These are phyloP conservation scores for Sebastes steindachneri DNA, from an alignment of 2,797 vertebrate genomes.

Conservation along the genomic window DNA sequence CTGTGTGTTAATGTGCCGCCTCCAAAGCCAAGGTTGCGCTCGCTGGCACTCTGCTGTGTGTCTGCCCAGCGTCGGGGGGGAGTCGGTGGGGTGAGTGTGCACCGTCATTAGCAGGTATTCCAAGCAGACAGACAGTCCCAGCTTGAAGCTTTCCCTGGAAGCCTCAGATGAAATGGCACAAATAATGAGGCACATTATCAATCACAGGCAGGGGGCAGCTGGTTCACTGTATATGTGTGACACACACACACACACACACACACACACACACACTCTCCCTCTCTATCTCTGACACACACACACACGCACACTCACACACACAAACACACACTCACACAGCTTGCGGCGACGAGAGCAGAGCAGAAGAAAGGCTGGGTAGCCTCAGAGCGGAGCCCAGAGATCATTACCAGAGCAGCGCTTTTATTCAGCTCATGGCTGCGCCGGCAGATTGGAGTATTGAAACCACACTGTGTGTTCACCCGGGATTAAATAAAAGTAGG, in stretches of 20 bases:
- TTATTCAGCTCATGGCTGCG: slow-evolving; percentile 45
- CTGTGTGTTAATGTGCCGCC: neutral
- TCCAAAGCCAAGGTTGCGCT: slow-evolving; percentile 12
- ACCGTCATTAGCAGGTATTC: slow-evolving; percentile 65
- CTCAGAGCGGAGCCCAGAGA: slow-evolving; percentile 39
- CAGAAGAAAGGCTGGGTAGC: slow-evolving; percentile 25
- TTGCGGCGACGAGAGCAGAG: slow-evolving; percentile 28
- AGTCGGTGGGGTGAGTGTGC: neutral
- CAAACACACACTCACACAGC: slow-evolving; percentile 12
- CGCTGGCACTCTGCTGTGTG: slow-evolving; percentile 1
- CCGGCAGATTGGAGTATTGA: slow-evolving; percentile 35
- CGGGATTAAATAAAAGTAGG: slow-evolving; percentile 24
- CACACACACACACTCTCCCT: neutral
- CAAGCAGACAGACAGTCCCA: slow-evolving; percentile 59
- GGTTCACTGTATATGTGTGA: slow-evolving; percentile 45
- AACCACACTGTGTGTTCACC: slow-evolving; percentile 5
- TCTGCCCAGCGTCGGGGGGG: neutral
- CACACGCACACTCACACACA: neutral
- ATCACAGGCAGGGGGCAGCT: slow-evolving; percentile 71
- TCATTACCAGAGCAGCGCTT: slow-evolving; percentile 51
- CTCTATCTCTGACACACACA: neutral
- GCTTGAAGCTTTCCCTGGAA: slow-evolving; percentile 67
- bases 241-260: slow-evolving; percentile 5
- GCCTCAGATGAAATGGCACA: slow-evolving; percentile 77
- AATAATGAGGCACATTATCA: slow-evolving; percentile 74